Base-by-base conservation (phyloP, 2,113 vertebrate species). In the Mionectes macconnelli region DNA sequence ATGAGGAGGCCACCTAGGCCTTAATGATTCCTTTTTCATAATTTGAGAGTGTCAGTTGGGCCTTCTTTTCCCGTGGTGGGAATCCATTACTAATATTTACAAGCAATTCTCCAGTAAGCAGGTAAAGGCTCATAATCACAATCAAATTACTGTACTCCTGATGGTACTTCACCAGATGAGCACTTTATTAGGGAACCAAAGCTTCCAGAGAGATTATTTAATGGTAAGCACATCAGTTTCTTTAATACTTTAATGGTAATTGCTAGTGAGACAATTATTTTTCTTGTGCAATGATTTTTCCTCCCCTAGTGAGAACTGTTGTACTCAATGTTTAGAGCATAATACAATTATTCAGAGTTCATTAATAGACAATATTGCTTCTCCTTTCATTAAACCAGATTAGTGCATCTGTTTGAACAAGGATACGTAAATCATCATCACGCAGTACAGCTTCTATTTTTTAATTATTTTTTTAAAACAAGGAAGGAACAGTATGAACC, bases 161-260 rank as follows among this genome's bases (percentile, higher is more conserved):
- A 82, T 92, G 88, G 87, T 91, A 92, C 85, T 89, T 52, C 57
- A 84, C 0, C 7, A 94, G 83, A 95, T 64, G 80, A 96, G 49
- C 90, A 90, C 93, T 96, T 96, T 94, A 96, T 96, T 95, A 95
- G 56, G 85, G 94, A 88, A 94, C 84, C 93, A 96, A 94, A 81
- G 90, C 90, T 97, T 94, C 96, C 92, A 90, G 93, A 91, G 95
- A 95, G 96, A 94, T 92, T 90, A 64, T 95, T 96, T 89, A 90
- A 93, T 66, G 72, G 85, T 90, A 81, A 90, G 20, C 87, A 87
- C 90, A 68, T 69, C 31, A 31, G 73, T 68, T 95, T 66, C 83
- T 94, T 92, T 97, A 95, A 94, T 96, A 64, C 25, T 84, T 57
- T 35, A 81, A 72, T 39, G 83, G 27, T 92, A 94, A 96, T 90